Evolutionary conservation across 2,797 vertebrate genomes (phyloP).

Genomic region (Scarus forsteni): DNA sequence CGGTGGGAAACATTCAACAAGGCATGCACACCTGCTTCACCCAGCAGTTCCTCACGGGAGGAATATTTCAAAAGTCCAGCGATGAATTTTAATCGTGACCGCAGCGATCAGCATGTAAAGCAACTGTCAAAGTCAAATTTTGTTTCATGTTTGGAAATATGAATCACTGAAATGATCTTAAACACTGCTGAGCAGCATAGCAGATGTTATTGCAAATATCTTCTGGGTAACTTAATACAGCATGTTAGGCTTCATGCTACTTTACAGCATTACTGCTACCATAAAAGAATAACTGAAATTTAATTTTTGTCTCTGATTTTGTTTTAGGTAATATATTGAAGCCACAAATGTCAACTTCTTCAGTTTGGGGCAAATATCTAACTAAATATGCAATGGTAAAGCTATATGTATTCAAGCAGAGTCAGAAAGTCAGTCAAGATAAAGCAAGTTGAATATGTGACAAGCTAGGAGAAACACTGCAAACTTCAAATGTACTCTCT

Average conservation of each 20-base stretch:
- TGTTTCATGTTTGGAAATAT: conserved; percentile 46
- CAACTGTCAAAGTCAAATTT: conserved; percentile 49
- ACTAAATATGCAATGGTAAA: too few relatives aligned
- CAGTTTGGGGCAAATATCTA: too few relatives aligned
- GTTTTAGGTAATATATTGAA: too few relatives aligned
- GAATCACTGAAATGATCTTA: conserved; percentile 31
- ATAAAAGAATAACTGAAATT: not conserved
- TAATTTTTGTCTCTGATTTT: too few relatives aligned
- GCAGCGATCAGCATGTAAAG: conserved; percentile 53
- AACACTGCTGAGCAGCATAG: conserved; percentile 47
- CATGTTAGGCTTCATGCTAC: not conserved
- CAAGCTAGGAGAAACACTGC: too few relatives aligned
- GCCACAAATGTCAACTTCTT: too few relatives aligned
- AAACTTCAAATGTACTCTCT: too few relatives aligned
- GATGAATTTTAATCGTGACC: conserved; percentile 64
- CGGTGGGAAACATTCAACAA: conserved; percentile 64
- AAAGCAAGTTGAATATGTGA: too few relatives aligned
- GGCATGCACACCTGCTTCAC: conserved; percentile 74
- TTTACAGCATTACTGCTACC: conserved; percentile 7
- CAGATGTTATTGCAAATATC: conserved; percentile 47
- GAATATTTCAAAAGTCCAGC: conserved; percentile 59
- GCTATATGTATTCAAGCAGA: too few relatives aligned
- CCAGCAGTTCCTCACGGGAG: conserved; percentile 59
- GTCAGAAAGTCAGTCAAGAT: too few relatives aligned
- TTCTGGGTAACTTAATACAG: conserved; percentile 23